Evolutionary conservation across 1,140 invertebrate species (phyloP), one percentile per base, ranked within the genome.

Genomic region (Plodia interpunctella): DNA sequence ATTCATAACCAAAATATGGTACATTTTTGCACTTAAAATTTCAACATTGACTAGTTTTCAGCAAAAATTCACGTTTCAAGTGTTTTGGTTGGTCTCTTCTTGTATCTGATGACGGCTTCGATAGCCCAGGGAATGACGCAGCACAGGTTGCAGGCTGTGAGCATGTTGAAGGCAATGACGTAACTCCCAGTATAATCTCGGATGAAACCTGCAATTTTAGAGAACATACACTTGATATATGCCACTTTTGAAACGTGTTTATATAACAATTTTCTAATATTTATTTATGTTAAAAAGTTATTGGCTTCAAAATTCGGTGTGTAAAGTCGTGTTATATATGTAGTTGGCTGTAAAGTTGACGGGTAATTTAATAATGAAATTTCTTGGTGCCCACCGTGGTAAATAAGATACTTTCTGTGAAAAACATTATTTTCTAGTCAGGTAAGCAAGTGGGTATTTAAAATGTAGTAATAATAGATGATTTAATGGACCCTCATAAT

Each of bases 121-220:
- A 82, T 62, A 0, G 79, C 72, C 88, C 88, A 90, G 0, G 88
- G 88, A 13, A 88, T 57, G 3, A 87, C 85, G 58, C 88, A 90
- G 59, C 76, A 76, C 8, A 89, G 65, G 30, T 87, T 85, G 60
- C 84, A 83, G 0, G 74, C 62, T 19, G 83, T 80, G n/a, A 88
- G 65, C 76, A 87, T 74, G 49, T 78, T 69, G 67, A 90, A 90
- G 0, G 84, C 86, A 17, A 87, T 71, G n/a, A 63, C 65, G 52
- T 88, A 90, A 49, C 83, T 90, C 18, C 78, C 79, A 0, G 84
- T 88, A 60, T 80, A 81, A 56, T 90, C 88, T 35, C 87, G 73
- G 35, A 89, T 63, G 32, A 87, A 87, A 57, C 88, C 88, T 90
- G 78, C 63, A 80, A 74, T n/a, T 56, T 44, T 44, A 15, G 2